Conservation (phyloP, 2,888 invertebrate species). For the Dione juno region DNA sequence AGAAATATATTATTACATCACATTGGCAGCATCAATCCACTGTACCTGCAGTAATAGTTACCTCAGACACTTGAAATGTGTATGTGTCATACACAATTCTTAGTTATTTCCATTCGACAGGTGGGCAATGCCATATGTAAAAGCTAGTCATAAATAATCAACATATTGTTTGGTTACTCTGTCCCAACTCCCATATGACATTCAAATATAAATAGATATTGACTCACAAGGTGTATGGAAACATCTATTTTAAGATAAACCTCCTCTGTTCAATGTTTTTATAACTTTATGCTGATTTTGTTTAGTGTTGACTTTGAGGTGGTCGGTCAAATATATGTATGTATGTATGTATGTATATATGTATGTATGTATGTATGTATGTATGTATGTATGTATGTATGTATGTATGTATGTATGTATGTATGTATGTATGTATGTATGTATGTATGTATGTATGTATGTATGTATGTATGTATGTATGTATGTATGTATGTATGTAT, state of each 20-base stretch:
- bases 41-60: background rate
- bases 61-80: background rate
- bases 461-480: too few relatives aligned
- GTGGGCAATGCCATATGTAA: background rate
- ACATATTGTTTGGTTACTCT: background rate
- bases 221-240: constrained; percentile 37
- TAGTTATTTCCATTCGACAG: background rate
- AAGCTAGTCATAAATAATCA: background rate
- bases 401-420: too few relatives aligned
- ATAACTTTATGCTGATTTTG: constrained; percentile 15
- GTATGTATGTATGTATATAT: too few relatives aligned
- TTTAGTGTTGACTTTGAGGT: constrained; percentile 14
- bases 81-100: background rate
- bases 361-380: too few relatives aligned
- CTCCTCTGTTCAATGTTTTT: constrained; percentile 34
- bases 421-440: too few relatives aligned
- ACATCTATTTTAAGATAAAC: constrained; percentile 40
- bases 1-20: too few relatives aligned
- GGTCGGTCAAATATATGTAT: too few relatives aligned
- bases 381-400: too few relatives aligned
- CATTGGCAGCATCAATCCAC: background rate
- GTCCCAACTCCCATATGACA: constrained; percentile 11
- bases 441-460: too few relatives aligned
- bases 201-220: constrained; percentile 35
- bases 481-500: too few relatives aligned